Percentiles rank a stretch among this genome's conserved stretches.
phyloP scores from a whole-genome alignment of 2,888 invertebrate species.

The Slavum lentiscoides region DNA sequence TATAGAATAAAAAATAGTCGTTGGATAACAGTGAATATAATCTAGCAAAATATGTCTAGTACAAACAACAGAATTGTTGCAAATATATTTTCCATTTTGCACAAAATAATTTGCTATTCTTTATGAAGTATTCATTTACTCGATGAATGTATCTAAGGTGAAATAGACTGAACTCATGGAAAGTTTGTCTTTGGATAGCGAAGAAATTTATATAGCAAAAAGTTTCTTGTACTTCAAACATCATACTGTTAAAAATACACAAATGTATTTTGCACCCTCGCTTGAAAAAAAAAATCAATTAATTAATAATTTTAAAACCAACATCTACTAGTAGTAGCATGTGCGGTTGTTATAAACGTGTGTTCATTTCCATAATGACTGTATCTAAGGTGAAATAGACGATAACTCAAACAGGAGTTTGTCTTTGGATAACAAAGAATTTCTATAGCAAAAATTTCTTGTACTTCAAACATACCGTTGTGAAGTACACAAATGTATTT shows the following conservation, averaged over 20 bases:
- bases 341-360: too few relatives aligned
- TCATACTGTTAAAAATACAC: neutral
- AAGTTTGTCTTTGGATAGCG: conserved; percentile 34
- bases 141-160: conserved; percentile 22
- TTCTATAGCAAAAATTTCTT: conserved; percentile 16
- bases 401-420: neutral
- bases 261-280: conserved; percentile 34
- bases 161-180: conserved; percentile 28
- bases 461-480: neutral
- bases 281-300: too few relatives aligned
- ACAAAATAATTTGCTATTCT: too few relatives aligned
- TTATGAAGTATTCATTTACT: too few relatives aligned
- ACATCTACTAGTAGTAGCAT: neutral
- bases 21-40: conserved; percentile 8
- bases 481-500: conserved; percentile 29
- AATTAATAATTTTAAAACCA: neutral
- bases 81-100: too few relatives aligned
- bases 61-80: too few relatives aligned
- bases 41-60: neutral
- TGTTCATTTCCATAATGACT: neutral
- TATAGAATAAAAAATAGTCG: neutral
- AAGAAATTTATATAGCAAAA: conserved; percentile 44
- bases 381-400: conserved; percentile 37
- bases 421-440: conserved; percentile 33
- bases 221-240: conserved; percentile 5